Evolutionary conservation across 1,140 invertebrate genomes (phyloP).

Genomic region (Drosophila miranda): DNA sequence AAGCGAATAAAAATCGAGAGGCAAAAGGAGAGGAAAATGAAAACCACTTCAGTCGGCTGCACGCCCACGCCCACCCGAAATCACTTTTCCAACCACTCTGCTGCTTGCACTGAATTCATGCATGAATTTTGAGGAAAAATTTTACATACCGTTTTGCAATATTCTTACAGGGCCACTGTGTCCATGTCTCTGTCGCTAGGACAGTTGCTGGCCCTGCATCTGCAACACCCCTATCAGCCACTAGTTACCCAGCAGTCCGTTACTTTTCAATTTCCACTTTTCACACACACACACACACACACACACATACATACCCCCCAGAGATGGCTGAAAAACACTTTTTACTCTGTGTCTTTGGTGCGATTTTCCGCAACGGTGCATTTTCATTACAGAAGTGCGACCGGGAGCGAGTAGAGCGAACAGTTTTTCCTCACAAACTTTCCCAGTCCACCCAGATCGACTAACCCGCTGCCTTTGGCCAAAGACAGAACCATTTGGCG

Average conservation of each 20-base stretch:
- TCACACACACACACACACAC: conserved; percentile 24
- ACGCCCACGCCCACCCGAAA: conserved; percentile 16
- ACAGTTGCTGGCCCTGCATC: neutral
- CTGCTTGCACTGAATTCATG: conserved; percentile 62
- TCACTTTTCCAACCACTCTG: conserved; percentile 24
- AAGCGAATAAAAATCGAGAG: conserved; percentile 3
- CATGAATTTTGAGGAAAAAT: conserved; percentile 73
- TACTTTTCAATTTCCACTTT: conserved; percentile 78
- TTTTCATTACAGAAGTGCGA: conserved; percentile 69
- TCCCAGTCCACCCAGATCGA: conserved; percentile 7
- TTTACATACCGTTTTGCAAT: conserved; percentile 76
- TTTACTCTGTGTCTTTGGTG: conserved; percentile 61
- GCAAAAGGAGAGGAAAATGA: conserved; percentile 30
- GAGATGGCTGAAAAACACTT: conserved; percentile 17
- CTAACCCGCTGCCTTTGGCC: conserved; percentile 7
- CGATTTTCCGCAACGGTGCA: conserved; percentile 76
- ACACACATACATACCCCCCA: neutral
- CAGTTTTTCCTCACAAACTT: conserved; percentile 20
- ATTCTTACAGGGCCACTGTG: conserved; percentile 39
- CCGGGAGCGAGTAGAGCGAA: neutral
- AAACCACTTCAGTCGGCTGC: conserved; percentile 35
- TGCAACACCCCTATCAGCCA: neutral
- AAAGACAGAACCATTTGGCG: no score
- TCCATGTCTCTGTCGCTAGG: neutral
- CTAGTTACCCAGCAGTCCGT: conserved; percentile 53